Evolutionary conservation across 2,888 invertebrate species (phyloP).

Genomic region (Polietes domitor): DNA sequence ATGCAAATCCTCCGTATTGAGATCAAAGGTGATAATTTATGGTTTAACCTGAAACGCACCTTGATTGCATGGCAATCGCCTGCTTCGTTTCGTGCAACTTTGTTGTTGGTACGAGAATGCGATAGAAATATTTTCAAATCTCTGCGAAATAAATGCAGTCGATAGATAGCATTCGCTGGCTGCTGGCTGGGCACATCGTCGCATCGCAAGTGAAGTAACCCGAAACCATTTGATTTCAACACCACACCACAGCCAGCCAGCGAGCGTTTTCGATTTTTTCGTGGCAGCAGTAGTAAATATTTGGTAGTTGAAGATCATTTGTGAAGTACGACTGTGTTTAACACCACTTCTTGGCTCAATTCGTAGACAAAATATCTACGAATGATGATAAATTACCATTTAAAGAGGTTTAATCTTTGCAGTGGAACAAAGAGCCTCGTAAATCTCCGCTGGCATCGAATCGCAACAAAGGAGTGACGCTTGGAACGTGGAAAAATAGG

Average conservation of each 20-base stretch:
- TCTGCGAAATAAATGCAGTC: conserved; percentile 31
- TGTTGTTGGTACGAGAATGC: conserved; percentile 46
- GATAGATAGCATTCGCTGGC: conserved; percentile 2
- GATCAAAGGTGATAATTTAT: conserved; percentile 73
- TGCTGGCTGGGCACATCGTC: no score
- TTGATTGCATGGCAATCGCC: conserved; percentile 43
- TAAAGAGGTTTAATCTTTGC: conserved; percentile 60
- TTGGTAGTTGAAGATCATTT: conserved; percentile 45
- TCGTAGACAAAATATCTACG: background rate
- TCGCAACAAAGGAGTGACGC: conserved; percentile 36
- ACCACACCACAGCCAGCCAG: conserved; percentile 62
- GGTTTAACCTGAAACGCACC: conserved; percentile 68
- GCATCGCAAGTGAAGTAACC: background rate
- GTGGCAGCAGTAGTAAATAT: conserved; percentile 17
- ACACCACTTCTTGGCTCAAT: conserved; percentile 46
- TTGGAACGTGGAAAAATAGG: conserved; percentile 41
- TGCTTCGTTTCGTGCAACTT: background rate
- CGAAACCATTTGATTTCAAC: conserved; percentile 63
- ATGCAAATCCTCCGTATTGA: conserved; percentile 66
- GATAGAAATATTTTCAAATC: conserved; percentile 12
- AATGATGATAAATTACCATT: conserved; percentile 66
- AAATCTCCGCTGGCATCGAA: conserved; percentile 43
- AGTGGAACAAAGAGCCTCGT: conserved; percentile 57
- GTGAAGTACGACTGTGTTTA: conserved; percentile 40
- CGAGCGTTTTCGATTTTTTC: conserved; percentile 19